A percentile compares a stretch with the other conserved stretches of the same genome.
These are phyloP conservation scores for Salticus scenicus DNA, from an alignment of 2,888 invertebrate species.

Conservation along the genomic window DNA sequence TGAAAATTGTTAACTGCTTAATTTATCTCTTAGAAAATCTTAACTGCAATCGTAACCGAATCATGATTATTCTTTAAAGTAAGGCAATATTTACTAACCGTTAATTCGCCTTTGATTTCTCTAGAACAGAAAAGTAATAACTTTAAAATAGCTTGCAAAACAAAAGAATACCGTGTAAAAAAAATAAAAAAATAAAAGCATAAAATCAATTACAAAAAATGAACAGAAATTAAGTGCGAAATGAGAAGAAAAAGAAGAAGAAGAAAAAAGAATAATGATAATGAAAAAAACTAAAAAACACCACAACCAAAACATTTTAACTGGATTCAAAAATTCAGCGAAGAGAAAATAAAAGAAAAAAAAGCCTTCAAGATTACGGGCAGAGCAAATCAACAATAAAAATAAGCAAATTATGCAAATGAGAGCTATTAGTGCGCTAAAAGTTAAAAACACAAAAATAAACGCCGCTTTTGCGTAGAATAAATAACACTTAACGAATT, in stretches of 20 bases:
- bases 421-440: slow-evolving; percentile 68
- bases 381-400: slow-evolving; percentile 66
- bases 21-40: neutral
- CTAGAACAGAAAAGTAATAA: slow-evolving; percentile 54
- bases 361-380: slow-evolving; percentile 52
- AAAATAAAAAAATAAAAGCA: slow-evolving; percentile 39
- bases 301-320: slow-evolving; percentile 61
- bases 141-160: slow-evolving; percentile 33
- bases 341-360: slow-evolving; percentile 14
- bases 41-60: slow-evolving; percentile 14
- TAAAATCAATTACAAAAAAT: slow-evolving; percentile 37
- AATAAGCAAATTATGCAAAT: slow-evolving; percentile 69
- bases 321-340: slow-evolving; percentile 59
- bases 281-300: no score
- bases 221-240: slow-evolving; percentile 65
- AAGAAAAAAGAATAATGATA: slow-evolving; percentile 38
- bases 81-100: slow-evolving; percentile 34
- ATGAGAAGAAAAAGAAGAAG: slow-evolving; percentile 35
- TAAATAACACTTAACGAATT: slow-evolving; percentile 63
- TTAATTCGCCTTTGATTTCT: slow-evolving; percentile 44
- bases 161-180: slow-evolving; percentile 1
- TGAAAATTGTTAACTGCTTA: neutral
- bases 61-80: neutral
- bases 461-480: slow-evolving; percentile 51
- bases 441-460: slow-evolving; percentile 68